Conservation (phyloP, 23 tunicate species). For the Phallusia fumigata region DNA sequence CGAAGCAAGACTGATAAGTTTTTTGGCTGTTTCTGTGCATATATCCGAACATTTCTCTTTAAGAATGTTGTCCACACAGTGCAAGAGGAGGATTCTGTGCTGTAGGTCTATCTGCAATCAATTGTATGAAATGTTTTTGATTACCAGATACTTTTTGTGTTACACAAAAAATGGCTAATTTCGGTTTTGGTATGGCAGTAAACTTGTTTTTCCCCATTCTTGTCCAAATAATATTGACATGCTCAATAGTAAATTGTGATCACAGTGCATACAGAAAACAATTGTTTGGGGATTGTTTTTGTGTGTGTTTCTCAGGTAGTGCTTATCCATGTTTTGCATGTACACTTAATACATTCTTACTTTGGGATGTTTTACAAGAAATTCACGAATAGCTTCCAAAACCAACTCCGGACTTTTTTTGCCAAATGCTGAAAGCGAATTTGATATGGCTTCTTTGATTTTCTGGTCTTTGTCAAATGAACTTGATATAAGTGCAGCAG, state of each 20-base stretch:
- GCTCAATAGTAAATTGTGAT: no score
- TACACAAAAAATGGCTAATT: no score
- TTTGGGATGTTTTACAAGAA: constrained; percentile 41
- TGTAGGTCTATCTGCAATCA: constrained; percentile 43
- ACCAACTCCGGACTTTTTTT: constrained; percentile 55
- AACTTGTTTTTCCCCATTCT: no score
- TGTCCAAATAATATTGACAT: no score
- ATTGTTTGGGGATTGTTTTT: no score
- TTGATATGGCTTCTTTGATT: constrained; percentile 37
- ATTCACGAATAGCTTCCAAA: constrained; percentile 35
- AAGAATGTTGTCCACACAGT: constrained; percentile 40
- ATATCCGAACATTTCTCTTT: constrained; percentile 31
- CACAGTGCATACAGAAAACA: no score
- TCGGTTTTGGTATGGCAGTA: no score
- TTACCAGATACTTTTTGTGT: no score
- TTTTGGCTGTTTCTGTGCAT: constrained; percentile 33
- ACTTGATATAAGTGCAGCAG: constrained; percentile 41
- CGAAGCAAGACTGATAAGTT: constrained; percentile 45
- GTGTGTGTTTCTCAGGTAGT: no score
- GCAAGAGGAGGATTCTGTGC: constrained; percentile 49
- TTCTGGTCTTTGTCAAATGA: constrained; percentile 57
- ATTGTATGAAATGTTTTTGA: no score
- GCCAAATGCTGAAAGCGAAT: constrained; percentile 58
- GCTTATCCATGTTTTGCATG: no score
- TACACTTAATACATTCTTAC: no score